Percentiles rank a stretch among this genome's conserved stretches.
Conservation (phyloP, 1,140 invertebrate genomes). For the Patella vulgata region DNA sequence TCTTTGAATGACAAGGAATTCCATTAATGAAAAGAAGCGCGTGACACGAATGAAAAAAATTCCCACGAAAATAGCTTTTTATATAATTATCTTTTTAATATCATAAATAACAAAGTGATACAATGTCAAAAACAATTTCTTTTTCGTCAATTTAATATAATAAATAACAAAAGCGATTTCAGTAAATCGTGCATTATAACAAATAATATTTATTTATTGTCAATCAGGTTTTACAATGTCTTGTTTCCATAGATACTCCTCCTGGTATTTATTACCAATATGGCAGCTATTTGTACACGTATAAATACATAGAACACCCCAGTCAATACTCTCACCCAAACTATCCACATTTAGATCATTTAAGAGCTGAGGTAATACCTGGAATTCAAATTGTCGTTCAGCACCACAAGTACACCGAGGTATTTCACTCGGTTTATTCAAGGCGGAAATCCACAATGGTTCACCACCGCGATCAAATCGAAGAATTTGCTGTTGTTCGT, state of each 20-base stretch:
- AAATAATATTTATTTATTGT: too few relatives aligned
- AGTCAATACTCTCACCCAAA: conserved; percentile 81
- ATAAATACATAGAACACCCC: conserved; percentile 87
- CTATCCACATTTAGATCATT: conserved; percentile 75
- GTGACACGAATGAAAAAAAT: too few relatives aligned
- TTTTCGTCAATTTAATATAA: too few relatives aligned
- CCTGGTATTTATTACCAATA: conserved; percentile 73
- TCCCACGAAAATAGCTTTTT: too few relatives aligned
- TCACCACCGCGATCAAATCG: conserved; percentile 81
- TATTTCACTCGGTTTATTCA: conserved; percentile 67
- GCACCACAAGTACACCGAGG: conserved; percentile 83
- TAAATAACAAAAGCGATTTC: too few relatives aligned
- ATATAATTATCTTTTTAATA: too few relatives aligned
- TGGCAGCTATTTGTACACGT: conserved; percentile 85
- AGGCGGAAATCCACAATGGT: conserved; percentile 82
- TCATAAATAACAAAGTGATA: too few relatives aligned
- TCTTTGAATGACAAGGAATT: too few relatives aligned
- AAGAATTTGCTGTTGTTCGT: conserved; percentile 72
- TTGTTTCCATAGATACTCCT: conserved; percentile 88
- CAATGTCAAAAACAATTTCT: too few relatives aligned
- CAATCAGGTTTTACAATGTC: conserved; percentile 67
- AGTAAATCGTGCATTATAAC: too few relatives aligned
- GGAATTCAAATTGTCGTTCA: conserved; percentile 89
- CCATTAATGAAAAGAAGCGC: too few relatives aligned
- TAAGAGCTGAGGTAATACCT: conserved; percentile 92